Evolutionary conservation across 2,888 invertebrate genomes (phyloP), one percentile per base, ranked within the genome.

Genomic region (Ectemnius lituratus): DNA sequence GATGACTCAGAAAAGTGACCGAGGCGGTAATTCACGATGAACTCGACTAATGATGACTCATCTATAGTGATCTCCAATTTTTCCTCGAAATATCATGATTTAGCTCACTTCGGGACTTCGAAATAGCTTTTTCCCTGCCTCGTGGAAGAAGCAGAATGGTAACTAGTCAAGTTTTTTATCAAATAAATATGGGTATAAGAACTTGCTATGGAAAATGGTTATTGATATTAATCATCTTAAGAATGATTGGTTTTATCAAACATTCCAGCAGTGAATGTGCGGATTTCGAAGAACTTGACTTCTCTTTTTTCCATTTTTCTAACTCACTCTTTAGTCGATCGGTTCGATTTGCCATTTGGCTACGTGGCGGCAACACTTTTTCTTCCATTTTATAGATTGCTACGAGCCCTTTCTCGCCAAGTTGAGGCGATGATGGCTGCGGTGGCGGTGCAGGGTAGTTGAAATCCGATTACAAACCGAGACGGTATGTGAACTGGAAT

Each of bases 401-500:
- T 6, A 37, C 37, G 8, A 37, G 8, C 2, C 4, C 8, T 37
- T 37, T 8, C 11, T 37, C 37, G 23, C 23, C 23, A 23, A 23
- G 23, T 23, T 37, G 11, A 37, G 37, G 37, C 11, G 37, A 11
- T 37, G 37, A 37, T 49, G 27, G 45, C 37, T n/a, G 4, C 11
- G 37, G 11, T 49, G 27, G 45, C 37, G 27, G 2, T 58, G 58
- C 37, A 58, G 37, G 62, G 65, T 66, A 61, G 73, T 65, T 75
- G 80, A 82, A 83, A 81, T 85, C 82, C 82, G 82, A 84, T 83
- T 84, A 84, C 71, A 58, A 70, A 73, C 63, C 65, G 66, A 71
- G 64, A 75, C 68, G 63, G 2, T 23, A 23, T 23, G 23, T 23
- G 23, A 2, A 66, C 58, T 75, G 71, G 68, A 37, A 37, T 37